A percentile compares a stretch with the other conserved stretches of the same genome.
These are phyloP conservation scores for Diabrotica undecimpunctata DNA, from an alignment of 1,140 invertebrate species.

Conservation along the genomic window DNA sequence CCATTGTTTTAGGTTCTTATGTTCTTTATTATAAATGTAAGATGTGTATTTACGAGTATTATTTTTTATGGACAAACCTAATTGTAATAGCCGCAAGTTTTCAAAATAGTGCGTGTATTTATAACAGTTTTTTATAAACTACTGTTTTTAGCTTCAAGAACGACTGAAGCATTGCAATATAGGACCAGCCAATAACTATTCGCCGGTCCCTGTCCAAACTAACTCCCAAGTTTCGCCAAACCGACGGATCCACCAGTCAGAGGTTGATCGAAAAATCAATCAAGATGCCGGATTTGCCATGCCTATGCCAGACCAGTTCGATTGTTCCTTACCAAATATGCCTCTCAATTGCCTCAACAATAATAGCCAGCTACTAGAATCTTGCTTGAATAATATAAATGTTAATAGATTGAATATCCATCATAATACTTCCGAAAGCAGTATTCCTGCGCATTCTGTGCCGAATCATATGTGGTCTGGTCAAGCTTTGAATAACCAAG, in stretches of 20 bases:
- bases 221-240: constrained; percentile 3
- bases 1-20: too few species aligned
- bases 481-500: constrained; percentile 76
- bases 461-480: constrained; percentile 46
- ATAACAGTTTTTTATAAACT: neutral
- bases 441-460: constrained; percentile 25
- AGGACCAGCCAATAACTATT: neutral
- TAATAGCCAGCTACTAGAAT: constrained; percentile 34
- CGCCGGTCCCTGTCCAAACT: neutral
- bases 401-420: neutral
- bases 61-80: too few species aligned
- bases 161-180: neutral
- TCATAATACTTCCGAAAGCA: neutral
- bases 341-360: neutral
- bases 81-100: too few species aligned
- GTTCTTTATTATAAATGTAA: too few species aligned
- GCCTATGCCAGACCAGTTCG: neutral
- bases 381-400: constrained; percentile 36
- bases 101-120: too few species aligned
- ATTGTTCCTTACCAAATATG: neutral
- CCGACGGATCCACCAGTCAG: neutral
- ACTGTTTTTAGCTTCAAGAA: neutral
- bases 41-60: too few species aligned
- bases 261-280: neutral
- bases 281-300: neutral